These are phyloP conservation scores for Augiades crinisus DNA, from an alignment of 2,888 invertebrate genomes.

Conservation along the genomic window DNA sequence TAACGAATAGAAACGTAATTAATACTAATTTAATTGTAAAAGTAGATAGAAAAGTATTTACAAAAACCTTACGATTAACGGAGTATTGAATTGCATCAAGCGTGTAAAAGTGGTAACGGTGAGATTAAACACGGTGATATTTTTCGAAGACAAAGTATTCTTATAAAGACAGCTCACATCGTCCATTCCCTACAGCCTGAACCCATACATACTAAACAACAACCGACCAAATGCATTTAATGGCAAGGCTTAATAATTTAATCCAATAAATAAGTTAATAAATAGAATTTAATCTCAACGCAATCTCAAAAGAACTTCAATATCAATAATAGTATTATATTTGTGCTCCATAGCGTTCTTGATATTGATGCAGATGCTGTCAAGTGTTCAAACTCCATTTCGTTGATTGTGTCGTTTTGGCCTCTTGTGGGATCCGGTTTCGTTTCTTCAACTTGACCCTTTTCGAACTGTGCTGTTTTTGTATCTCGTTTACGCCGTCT, in stretches of 20 bases:
- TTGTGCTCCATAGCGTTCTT: conserved; percentile 38
- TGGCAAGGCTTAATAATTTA: conserved; percentile 69
- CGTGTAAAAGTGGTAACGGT: conserved; percentile 63
- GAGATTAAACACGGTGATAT: conserved; percentile 40
- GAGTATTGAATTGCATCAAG: conserved; percentile 73
- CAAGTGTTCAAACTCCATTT: conserved; percentile 51
- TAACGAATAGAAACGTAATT: conserved; percentile 35
- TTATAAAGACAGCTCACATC: not conserved
- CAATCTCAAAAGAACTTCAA: conserved; percentile 47
- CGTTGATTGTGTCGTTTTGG: conserved; percentile 48
- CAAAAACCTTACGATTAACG: conserved; percentile 65
- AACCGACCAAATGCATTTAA: conserved; percentile 67
- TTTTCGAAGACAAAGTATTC: conserved; percentile 24
- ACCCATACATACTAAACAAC: conserved; percentile 31
- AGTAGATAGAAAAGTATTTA: conserved; percentile 68
- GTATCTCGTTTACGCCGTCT: conserved; percentile 52
- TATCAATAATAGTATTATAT: conserved; percentile 48
- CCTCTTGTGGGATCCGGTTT: conserved; percentile 35
- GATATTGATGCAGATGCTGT: conserved; percentile 28
- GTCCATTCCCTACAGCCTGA: conserved; percentile 41
- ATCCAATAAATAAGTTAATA: conserved; percentile 70
- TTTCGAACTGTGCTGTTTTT: conserved; percentile 57
- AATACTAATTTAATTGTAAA: conserved; percentile 42
- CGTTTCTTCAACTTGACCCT: conserved; percentile 49
- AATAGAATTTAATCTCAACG: conserved; percentile 33